phyloP scores from a whole-genome alignment of 2,797 vertebrate genomes.

The Rhodeus uyekii region DNA sequence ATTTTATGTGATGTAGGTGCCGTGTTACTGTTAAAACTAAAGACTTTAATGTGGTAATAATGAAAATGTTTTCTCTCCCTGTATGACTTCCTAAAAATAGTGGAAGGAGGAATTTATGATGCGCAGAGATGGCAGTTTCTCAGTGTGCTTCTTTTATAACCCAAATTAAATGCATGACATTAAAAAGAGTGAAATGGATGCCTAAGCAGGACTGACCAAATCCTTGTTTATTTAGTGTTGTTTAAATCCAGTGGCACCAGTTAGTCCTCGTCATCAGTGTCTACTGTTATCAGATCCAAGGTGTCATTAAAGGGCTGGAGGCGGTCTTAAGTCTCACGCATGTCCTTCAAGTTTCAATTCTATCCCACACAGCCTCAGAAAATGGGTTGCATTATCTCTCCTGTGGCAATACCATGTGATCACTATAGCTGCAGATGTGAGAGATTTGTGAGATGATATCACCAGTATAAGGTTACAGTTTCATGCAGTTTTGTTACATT shows the following conservation, averaged over 20 bases:
- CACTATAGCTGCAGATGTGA: conserved; percentile 41
- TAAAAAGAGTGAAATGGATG: background rate
- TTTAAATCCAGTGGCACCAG: conserved; percentile 8
- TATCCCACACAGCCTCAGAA: conserved; percentile 42
- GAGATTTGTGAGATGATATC: conserved; percentile 35
- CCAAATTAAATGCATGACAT: background rate
- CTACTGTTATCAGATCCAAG: conserved; percentile 35
- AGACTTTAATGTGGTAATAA: conserved; percentile 1
- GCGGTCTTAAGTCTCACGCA: conserved; percentile 42
- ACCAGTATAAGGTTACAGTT: background rate
- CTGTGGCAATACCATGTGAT: conserved; percentile 60
- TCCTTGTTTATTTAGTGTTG: background rate
- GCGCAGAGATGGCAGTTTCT: background rate
- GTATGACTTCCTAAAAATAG: background rate
- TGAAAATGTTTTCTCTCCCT: background rate
- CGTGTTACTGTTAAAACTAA: background rate
- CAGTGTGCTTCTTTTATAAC: background rate
- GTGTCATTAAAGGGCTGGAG: conserved; percentile 36
- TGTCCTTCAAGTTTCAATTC: conserved; percentile 39
- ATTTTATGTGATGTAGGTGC: conserved; percentile 5
- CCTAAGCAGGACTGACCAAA: background rate
- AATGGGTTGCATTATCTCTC: conserved; percentile 47
- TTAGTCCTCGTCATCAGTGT: conserved; percentile 35
- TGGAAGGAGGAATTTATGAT: background rate
- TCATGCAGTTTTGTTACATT: background rate